Percentiles rank a stretch among this genome's conserved stretches.
phyloP scores from a whole-genome alignment of 2,888 invertebrate species.

The Apocheima hispidaria region DNA sequence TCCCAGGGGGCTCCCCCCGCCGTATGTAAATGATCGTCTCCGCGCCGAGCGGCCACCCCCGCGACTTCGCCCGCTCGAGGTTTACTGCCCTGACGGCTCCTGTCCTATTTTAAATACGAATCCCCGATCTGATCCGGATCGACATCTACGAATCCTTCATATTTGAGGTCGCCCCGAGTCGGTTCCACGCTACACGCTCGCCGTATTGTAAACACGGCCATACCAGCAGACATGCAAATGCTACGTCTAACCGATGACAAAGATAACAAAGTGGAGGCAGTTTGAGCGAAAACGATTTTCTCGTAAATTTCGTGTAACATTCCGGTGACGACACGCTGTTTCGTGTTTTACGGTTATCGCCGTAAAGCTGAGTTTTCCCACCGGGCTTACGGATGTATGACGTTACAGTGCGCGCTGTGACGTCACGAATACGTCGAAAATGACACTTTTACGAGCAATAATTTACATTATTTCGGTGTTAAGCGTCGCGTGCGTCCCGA shows the following conservation, averaged over 20 bases:
- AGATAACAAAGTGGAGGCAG: constrained; percentile 75
- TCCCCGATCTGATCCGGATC: constrained; percentile 70
- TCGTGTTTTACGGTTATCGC: constrained; percentile 47
- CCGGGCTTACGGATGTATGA: constrained; percentile 46
- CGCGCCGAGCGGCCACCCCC: constrained; percentile 69
- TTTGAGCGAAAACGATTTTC: constrained; percentile 70
- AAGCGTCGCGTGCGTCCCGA: constrained; percentile 82
- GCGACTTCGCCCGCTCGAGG: constrained; percentile 67
- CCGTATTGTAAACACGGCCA: constrained; percentile 14
- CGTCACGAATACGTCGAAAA: constrained; percentile 84
- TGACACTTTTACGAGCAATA: constrained; percentile 85
- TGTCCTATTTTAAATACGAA: constrained; percentile 82
- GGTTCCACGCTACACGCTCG: constrained; percentile 39
- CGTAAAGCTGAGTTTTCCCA: constrained; percentile 55
- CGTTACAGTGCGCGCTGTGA: constrained; percentile 61
- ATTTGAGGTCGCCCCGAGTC: constrained; percentile 43
- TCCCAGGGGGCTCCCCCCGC: constrained; percentile 65
- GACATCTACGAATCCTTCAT: constrained; percentile 58
- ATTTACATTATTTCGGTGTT: constrained; percentile 85
- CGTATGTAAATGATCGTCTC: constrained; percentile 86
- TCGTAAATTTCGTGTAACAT: constrained; percentile 58
- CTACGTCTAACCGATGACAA: constrained; percentile 69
- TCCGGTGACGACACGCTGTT: constrained; percentile 45
- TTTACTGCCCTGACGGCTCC: constrained; percentile 84
- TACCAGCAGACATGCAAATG: constrained; percentile 67